Evolutionary conservation across 2,113 vertebrate genomes (phyloP).

Genomic region (Istiophorus platypterus): DNA sequence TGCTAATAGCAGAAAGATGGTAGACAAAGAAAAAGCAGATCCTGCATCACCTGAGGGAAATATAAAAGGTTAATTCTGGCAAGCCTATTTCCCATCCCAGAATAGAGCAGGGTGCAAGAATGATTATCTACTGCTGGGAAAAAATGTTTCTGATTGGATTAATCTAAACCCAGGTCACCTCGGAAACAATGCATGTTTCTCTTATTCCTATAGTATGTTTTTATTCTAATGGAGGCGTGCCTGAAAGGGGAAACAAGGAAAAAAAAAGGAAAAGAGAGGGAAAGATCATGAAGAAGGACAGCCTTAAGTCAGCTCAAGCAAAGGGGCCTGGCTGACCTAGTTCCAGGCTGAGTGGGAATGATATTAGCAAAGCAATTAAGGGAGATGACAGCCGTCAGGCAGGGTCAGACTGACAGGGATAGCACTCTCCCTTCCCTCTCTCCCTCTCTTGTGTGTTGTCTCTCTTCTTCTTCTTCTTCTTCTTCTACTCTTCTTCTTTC

Average conservation of each 20-base stretch:
- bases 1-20: constrained; percentile 25
- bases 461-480: constrained; percentile 1
- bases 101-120: constrained; percentile 65
- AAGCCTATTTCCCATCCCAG: constrained; percentile 62
- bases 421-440: constrained; percentile 45
- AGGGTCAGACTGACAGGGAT: constrained; percentile 77
- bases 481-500: constrained; percentile 32
- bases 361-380: constrained; percentile 85
- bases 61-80: constrained; percentile 69
- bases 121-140: constrained; percentile 58
- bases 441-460: constrained; percentile 42
- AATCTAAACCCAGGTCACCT: constrained; percentile 50
- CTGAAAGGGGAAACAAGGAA: constrained; percentile 11
- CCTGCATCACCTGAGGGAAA: constrained; percentile 69
- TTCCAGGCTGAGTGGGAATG: constrained; percentile 78
- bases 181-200: constrained; percentile 28
- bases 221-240: constrained; percentile 54
- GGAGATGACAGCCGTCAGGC: constrained; percentile 81
- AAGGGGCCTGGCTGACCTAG: constrained; percentile 77
- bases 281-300: constrained; percentile 67
- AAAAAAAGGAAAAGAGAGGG: constrained; percentile 17
- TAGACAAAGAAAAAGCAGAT: constrained; percentile 49
- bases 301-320: constrained; percentile 70
- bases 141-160: constrained; percentile 46
- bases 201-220: constrained; percentile 45